These are phyloP conservation scores for Trachemys scripta DNA, from an alignment of 2,113 vertebrate genomes.

Conservation along the genomic window DNA sequence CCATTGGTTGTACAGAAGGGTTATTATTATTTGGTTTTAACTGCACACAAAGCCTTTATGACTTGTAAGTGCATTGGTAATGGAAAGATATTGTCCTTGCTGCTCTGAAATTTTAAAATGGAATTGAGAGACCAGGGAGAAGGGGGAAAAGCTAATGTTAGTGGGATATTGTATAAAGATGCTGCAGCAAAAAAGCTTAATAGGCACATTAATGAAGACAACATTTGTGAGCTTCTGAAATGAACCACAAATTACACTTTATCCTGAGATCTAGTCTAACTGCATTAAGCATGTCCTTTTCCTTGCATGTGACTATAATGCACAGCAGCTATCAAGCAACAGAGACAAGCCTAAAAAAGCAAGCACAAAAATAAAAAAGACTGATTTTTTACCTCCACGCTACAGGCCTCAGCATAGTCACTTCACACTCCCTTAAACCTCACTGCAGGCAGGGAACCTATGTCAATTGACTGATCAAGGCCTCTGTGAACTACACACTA, in stretches of 20 bases:
- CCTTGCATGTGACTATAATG: not conserved
- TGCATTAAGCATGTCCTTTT: not conserved
- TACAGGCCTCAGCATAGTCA: conserved; percentile 8
- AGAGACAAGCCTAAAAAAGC: conserved; percentile 29
- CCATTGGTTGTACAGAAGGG: conserved; percentile 42
- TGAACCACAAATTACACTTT: not conserved
- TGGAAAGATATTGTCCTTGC: conserved; percentile 37
- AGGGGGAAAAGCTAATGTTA: not conserved
- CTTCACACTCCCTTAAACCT: conserved; percentile 49
- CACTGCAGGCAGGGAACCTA: conserved; percentile 31
- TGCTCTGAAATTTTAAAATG: conserved; percentile 46
- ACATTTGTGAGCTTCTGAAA: not conserved
- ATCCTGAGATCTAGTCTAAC: not conserved
- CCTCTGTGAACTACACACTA: conserved; percentile 11
- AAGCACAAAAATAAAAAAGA: not conserved
- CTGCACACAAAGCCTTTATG: conserved; percentile 53
- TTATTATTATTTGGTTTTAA: conserved; percentile 65
- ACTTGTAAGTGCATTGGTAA: conserved; percentile 21
- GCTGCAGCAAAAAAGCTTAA: not conserved
- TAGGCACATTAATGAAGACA: not conserved
- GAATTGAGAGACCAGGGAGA: conserved; percentile 3
- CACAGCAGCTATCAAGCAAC: not conserved
- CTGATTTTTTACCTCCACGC: conserved; percentile 8
- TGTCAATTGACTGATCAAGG: conserved; percentile 24
- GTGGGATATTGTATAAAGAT: not conserved